A percentile compares a stretch with the other conserved stretches of the same genome.
phyloP scores from a whole-genome alignment of 2,113 vertebrate genomes.

The Pachyramphus minor region DNA sequence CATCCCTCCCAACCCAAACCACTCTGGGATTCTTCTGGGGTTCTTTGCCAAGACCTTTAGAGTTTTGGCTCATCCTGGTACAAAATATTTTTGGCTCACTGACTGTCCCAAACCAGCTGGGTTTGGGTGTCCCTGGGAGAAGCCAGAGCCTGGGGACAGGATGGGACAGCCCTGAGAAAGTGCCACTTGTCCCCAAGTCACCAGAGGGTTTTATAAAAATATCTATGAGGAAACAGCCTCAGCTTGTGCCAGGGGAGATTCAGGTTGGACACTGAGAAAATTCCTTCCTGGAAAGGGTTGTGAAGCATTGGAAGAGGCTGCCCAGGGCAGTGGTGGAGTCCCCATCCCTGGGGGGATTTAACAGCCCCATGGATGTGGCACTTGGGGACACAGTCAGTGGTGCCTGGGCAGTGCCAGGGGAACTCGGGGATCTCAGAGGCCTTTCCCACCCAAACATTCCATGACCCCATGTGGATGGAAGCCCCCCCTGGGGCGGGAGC shows the following conservation, averaged over 20 bases:
- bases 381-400: fast-evolving
- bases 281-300: neutral
- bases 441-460: neutral
- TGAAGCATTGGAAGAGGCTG: neutral
- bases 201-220: neutral
- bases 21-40: neutral
- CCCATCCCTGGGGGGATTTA: fast-evolving
- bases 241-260: neutral
- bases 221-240: neutral
- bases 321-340: neutral
- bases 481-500: neutral
- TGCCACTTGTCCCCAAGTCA: neutral
- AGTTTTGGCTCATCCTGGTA: neutral
- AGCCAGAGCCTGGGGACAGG: neutral
- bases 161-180: neutral
- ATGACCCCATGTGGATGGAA: fast-evolving
- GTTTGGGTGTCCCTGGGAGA: neutral
- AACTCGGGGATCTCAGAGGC: neutral
- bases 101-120: neutral
- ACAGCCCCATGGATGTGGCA: neutral
- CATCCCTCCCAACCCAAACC: neutral
- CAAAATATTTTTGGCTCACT: fast-evolving
- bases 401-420: neutral
- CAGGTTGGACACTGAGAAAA: fast-evolving
- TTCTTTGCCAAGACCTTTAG: neutral